Base-by-base conservation (phyloP, 2,888 invertebrate genomes). In the Callosobruchus maculatus region DNA sequence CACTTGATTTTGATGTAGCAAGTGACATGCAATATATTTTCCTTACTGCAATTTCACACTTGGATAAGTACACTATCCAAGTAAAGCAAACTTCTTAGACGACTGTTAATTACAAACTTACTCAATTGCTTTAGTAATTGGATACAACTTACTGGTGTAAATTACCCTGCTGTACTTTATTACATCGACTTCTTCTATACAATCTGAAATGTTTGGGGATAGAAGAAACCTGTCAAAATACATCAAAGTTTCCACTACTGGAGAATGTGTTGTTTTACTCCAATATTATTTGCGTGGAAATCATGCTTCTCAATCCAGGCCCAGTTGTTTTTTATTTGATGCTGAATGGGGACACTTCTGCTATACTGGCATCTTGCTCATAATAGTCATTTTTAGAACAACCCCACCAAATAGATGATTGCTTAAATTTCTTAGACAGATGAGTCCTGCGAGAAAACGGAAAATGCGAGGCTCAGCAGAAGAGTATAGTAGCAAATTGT, bases 1-100 rank as follows among this genome's bases (percentile, higher is more conserved):
- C 77, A 0, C 77, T 77, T 69, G 72, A 75, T 7, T 73, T 49
- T 49, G 49, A 49, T 49, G 13, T 49, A 49, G 1, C 49, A 49
- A 49, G 13, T 13, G 13, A 49, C 13, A 49, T 49, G 49, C 49
- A 49, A 3, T 49, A 49, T 18, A 49, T 13, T 18, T 13, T 49
- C 13, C 9, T 49, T 49, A 49, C 4, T 18, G 49, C 49, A 13
- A 49, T 49, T 7, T 49, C 49, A 49, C 49, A 49, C 7, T 49
- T 49, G 18, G 7, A 18, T 49, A 13, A 49, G 49, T 49, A 49
- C n/a, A n/a, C n/a, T n/a, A n/a, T n/a, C n/a, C n/a, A n/a, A n/a
- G n/a, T n/a, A n/a, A n/a, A n/a, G n/a, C n/a, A n/a, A n/a, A n/a
- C n/a, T n/a, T n/a, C n/a, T n/a, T n/a, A n/a, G n/a, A n/a, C n/a